Conservation (phyloP, 92 coral and sea anemone genomes). For the Palythoa grandiflora region DNA sequence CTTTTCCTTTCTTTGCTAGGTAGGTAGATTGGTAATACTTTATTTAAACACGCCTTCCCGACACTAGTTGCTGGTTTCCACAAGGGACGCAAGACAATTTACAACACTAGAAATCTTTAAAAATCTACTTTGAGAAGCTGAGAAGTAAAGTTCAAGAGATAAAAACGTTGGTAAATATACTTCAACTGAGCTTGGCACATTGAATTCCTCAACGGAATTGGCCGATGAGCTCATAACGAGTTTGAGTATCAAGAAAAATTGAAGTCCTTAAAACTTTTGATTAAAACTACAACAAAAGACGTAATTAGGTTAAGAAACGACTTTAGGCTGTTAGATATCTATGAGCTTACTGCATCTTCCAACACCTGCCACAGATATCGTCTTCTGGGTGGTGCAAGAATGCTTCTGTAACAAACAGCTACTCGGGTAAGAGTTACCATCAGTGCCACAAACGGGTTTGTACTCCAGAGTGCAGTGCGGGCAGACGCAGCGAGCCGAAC, state of each 20-base stretch:
- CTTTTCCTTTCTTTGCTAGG: neutral
- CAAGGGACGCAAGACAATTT: no score
- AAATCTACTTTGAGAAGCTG: neutral
- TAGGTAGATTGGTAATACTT: no score
- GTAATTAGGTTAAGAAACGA: no score
- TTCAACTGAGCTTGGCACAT: neutral
- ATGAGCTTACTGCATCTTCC: constrained; percentile 91
- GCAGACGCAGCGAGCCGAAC: constrained; percentile 81
- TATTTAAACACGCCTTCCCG: no score
- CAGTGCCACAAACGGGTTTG: constrained; percentile 90
- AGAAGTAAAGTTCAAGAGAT: neutral
- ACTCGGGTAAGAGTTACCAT: constrained; percentile 82
- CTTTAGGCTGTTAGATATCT: neutral
- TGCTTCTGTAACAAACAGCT: constrained; percentile 78
- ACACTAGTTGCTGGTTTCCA: no score
- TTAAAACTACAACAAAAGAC: no score
- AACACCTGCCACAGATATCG: constrained; percentile 61
- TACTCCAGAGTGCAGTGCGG: constrained; percentile 80
- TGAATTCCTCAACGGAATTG: no score
- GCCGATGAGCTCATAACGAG: no score
- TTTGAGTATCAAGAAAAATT: no score
- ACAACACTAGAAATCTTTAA: no score
- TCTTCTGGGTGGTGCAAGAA: constrained; percentile 71
- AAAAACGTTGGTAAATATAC: neutral
- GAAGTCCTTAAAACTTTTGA: no score